Evolutionary conservation across 2,113 vertebrate species (phyloP), one percentile per base, ranked within the genome.

Genomic region (Candoia aspera): DNA sequence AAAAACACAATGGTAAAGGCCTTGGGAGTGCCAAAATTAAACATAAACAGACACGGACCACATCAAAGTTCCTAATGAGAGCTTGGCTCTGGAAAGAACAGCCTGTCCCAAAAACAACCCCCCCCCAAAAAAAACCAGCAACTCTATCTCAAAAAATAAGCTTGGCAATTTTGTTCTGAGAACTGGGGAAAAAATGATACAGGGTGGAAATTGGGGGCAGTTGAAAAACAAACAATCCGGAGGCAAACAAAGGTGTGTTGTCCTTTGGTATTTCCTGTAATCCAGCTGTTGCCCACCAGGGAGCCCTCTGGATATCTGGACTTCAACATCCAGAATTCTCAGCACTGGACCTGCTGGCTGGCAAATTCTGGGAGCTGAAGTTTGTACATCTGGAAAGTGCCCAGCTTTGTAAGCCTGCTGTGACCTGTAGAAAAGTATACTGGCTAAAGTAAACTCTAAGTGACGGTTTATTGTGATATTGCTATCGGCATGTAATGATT

Each of bases 1-100:
- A 26, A 53, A 87, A 53, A 29, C 54, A 26, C 29, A 59, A 29
- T 19, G 49, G 17, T n/a, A 60, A 58, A 90, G 60, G 59, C n/a
- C 13, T 90, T 88, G 49, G 23, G 46, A 83, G 86, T 73, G 0
- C 4, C 8, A 54, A 58, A 33, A 17, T 84, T 84, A 62, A 42
- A 90, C 58, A 46, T 57, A 84, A 53, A 94, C 3, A 19, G 88
- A 88, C 0, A 0, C 26, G 55, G 8, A 3, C 8, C 2, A 0
- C 83, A 53, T 46, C 26, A 0, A 5, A 93, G 83, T 59, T 15
- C 57, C 53, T 84, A 6, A 0, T 2, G 13, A 33, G 19, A 0
- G 0, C 55, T 92, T 90, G 53, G 64, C 62, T 60, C 57, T 87
- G 62, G n/a, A 87, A 92, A 92, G 84, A 58, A 59, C 15, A 26